Conservation (phyloP, 2,113 vertebrate genomes). For the Rousettus leschenaultii region DNA sequence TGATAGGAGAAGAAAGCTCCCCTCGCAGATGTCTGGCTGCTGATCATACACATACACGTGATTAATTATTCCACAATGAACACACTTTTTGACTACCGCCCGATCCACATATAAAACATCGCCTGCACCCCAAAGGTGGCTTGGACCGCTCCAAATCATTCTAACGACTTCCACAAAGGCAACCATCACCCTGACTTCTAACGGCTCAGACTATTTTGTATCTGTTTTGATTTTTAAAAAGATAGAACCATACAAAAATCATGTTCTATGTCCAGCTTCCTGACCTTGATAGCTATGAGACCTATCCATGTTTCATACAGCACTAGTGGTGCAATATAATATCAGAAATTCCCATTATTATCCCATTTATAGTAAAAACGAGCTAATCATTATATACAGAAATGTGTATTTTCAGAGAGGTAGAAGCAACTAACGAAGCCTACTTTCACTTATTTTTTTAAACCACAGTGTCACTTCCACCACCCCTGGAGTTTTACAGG, state of each 20-base stretch:
- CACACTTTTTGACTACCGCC: not conserved
- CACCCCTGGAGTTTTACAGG: not conserved
- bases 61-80: not conserved
- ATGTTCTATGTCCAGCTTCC: not conserved
- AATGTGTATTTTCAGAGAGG: not conserved
- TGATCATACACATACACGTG: not conserved
- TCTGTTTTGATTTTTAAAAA: not conserved
- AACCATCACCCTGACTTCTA: not conserved
- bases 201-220: not conserved
- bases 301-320: not conserved
- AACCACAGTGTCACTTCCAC: not conserved
- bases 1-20: not conserved
- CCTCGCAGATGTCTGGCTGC: not conserved
- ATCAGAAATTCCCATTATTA: not conserved
- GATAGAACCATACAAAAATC: not conserved
- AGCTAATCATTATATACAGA: not conserved
- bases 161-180: not conserved
- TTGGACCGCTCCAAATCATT: not conserved
- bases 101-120: not conserved
- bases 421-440: not conserved
- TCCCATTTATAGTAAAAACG: not conserved
- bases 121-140: accelerated
- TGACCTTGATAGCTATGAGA: not conserved
- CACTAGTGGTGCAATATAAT: not conserved
- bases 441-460: not conserved